Conservation (phyloP, 2,797 vertebrate species). For the Toxotes lorentzi region DNA sequence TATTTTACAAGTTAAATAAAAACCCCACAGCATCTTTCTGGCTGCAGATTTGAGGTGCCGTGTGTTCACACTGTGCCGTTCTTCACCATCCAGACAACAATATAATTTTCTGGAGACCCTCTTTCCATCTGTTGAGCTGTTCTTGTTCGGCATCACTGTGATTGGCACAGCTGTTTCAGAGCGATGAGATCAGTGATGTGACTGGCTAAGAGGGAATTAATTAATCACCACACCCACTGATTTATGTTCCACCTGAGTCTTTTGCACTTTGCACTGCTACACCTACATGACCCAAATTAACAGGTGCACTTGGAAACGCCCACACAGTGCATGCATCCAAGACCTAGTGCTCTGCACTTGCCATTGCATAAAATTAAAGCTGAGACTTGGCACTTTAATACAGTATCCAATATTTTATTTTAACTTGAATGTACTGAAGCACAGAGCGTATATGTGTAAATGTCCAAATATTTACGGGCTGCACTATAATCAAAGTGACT, state of each 20-base stretch:
- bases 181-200: background rate
- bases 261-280: background rate
- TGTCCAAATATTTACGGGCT: background rate
- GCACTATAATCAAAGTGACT: background rate
- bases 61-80: background rate
- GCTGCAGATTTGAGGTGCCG: background rate
- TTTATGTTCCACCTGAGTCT: background rate
- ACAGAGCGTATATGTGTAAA: background rate
- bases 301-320: background rate
- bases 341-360: background rate
- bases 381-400: background rate
- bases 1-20: background rate
- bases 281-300: background rate
- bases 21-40: background rate
- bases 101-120: background rate
- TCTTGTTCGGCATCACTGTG: background rate
- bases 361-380: background rate
- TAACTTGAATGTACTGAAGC: background rate
- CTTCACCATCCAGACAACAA: background rate
- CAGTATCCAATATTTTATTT: background rate
- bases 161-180: background rate
- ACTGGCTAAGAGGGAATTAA: background rate
- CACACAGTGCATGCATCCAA: background rate
- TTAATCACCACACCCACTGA: background rate
- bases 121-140: background rate